Percentiles rank a stretch among this genome's conserved stretches.
Evolutionary conservation across 2,113 vertebrate species (phyloP).

Genomic region (Diphyllodes magnificus): DNA sequence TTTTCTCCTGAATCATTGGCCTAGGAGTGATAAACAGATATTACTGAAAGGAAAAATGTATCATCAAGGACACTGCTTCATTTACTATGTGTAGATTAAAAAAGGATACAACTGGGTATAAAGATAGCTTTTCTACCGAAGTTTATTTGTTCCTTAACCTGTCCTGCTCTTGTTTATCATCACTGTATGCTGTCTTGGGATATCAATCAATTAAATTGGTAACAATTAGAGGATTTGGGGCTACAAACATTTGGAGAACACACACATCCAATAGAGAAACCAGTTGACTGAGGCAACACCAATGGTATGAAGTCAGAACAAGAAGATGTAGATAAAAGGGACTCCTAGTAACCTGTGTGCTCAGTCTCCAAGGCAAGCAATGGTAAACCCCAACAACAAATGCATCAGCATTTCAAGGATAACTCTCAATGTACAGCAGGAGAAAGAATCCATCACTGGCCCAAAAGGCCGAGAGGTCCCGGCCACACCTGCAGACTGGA

Average conservation of each 20-base stretch:
- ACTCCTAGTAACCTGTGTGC: background rate
- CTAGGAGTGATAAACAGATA: conserved; percentile 61
- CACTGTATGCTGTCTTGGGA: background rate
- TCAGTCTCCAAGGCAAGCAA: background rate
- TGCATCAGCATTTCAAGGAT: background rate
- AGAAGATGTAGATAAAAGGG: background rate
- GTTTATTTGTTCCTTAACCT: background rate
- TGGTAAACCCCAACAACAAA: background rate
- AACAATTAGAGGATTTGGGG: background rate
- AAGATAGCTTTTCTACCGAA: background rate
- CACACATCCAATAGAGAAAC: background rate
- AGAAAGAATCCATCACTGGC: background rate
- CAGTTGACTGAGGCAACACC: background rate
- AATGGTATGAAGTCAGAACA: background rate
- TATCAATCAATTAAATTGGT: background rate
- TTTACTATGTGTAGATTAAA: background rate
- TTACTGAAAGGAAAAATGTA: background rate
- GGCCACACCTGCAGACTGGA: background rate
- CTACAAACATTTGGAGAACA: background rate
- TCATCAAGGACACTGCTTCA: background rate
- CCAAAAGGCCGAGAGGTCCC: background rate
- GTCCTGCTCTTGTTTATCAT: background rate
- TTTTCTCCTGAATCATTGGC: conserved; percentile 95
- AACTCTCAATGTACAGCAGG: background rate
- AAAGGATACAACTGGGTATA: background rate